A percentile compares a stretch with the other conserved stretches of the same genome.
Conservation (phyloP, 1,140 invertebrate species). For the Heterodera schachtii region DNA sequence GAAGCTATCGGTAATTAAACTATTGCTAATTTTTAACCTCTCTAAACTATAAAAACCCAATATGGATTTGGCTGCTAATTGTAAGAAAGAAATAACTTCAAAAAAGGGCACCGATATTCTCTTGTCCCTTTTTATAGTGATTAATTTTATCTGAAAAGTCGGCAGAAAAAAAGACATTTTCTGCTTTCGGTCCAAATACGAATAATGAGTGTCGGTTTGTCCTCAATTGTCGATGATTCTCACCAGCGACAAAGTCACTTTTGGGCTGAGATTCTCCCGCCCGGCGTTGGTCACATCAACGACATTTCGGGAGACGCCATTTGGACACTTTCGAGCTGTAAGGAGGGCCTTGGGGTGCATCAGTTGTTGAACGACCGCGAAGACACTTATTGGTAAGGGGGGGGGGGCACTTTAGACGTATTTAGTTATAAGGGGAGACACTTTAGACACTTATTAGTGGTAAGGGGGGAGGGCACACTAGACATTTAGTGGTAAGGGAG, state of each 20-base stretch:
- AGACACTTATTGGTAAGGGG: conserved; percentile 85
- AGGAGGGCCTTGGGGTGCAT: conserved; percentile 94
- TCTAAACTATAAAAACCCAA: too few relatives aligned
- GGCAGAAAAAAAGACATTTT: background rate
- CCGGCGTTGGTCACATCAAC: conserved; percentile 74
- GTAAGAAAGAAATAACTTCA: too few relatives aligned
- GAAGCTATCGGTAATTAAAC: too few relatives aligned
- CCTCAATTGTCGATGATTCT: background rate
- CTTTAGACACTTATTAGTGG: background rate
- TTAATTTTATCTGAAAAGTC: too few relatives aligned
- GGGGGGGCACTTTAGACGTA: background rate
- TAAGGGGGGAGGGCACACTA: too few relatives aligned
- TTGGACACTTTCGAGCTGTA: conserved; percentile 96
- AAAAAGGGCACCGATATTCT: too few relatives aligned
- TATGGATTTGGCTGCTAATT: too few relatives aligned
- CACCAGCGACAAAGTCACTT: conserved; percentile 15
- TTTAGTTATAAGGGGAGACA: too few relatives aligned
- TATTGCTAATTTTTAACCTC: too few relatives aligned
- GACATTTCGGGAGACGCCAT: conserved; percentile 95
- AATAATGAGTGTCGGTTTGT: background rate
- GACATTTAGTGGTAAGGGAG: too few relatives aligned
- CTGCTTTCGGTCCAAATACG: too few relatives aligned
- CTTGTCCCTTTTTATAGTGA: too few relatives aligned
- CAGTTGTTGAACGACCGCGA: conserved; percentile 89
- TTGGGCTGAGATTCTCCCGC: conserved; percentile 49